A percentile compares a stretch with the other conserved stretches of the same genome.
These are phyloP conservation scores for Antheraea assamensis DNA, from an alignment of 2,888 invertebrate species.

Conservation along the genomic window DNA sequence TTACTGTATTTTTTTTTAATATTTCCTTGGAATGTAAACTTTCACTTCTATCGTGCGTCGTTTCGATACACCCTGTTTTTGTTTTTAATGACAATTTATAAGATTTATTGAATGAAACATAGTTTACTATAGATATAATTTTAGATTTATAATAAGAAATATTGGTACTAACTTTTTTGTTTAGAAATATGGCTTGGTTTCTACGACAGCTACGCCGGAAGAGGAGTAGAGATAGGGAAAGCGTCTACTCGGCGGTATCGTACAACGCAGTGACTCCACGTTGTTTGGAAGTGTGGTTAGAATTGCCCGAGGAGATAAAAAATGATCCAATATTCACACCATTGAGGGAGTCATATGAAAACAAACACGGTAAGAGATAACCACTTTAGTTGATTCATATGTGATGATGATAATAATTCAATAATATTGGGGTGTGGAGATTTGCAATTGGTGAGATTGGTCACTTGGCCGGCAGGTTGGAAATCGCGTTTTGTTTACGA, in stretches of 20 bases:
- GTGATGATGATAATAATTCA: too few species aligned
- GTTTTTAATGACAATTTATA: too few species aligned
- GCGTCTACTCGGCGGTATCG: constrained; percentile 74
- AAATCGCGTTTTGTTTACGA: too few species aligned
- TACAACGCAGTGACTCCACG: constrained; percentile 83
- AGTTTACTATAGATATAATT: too few species aligned
- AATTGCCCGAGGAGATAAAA: constrained; percentile 85
- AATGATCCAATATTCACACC: constrained; percentile 85
- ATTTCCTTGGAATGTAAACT: too few species aligned
- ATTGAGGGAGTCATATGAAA: constrained; percentile 82
- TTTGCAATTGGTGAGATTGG: too few species aligned
- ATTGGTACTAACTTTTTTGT: not conserved
- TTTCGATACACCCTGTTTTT: too few species aligned
- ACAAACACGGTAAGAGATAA: constrained; percentile 65
- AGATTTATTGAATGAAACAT: too few species aligned
- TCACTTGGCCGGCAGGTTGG: too few species aligned
- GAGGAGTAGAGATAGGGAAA: constrained; percentile 37
- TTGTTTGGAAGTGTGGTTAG: constrained; percentile 84
- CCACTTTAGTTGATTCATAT: not conserved
- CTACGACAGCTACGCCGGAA: constrained; percentile 5
- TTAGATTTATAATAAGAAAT: not conserved
- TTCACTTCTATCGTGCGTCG: too few species aligned
- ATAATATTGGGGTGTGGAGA: too few species aligned
- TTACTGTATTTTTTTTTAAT: too few species aligned
- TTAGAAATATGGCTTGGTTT: not conserved